These are phyloP conservation scores for Chionoecetes opilio DNA, from an alignment of 1,140 invertebrate genomes.

Conservation along the genomic window DNA sequence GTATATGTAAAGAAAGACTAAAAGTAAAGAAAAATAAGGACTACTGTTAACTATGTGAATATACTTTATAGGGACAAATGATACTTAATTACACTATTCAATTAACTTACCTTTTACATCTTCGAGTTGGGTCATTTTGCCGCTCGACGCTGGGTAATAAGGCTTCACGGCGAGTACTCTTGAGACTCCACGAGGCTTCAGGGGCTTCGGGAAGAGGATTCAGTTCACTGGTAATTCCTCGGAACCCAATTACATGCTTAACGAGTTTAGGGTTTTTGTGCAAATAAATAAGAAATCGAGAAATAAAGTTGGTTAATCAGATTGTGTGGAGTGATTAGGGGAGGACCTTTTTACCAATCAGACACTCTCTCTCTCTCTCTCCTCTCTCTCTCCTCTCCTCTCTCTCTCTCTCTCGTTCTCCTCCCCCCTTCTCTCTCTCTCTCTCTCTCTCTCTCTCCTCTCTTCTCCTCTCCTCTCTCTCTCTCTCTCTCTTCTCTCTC, in stretches of 20 bases:
- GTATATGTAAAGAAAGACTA: too few species aligned
- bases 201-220: neutral
- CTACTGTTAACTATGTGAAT: too few species aligned
- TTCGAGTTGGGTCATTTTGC: too few species aligned
- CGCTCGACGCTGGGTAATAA: too few species aligned
- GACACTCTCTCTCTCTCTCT: neutral
- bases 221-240: neutral
- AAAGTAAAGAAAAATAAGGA: too few species aligned
- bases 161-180: too few species aligned
- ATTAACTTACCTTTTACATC: too few species aligned
- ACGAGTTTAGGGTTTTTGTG: constrained; percentile 29
- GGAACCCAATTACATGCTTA: constrained; percentile 10
- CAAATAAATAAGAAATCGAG: constrained; percentile 30
- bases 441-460: neutral
- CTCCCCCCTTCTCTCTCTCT: neutral
- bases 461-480: neutral
- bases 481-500: neutral
- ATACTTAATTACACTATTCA: too few species aligned
- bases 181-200: neutral
- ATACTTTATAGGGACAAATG: too few species aligned
- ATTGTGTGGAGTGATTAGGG: neutral
- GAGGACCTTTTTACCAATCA: neutral
- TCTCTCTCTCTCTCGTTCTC: neutral
- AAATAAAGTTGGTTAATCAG: constrained; percentile 31
- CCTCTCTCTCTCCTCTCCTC: neutral